A percentile compares a stretch with the other conserved stretches of the same genome.
Conservation (phyloP, 2,113 vertebrate species). For the Tragulus kanchil region DNA sequence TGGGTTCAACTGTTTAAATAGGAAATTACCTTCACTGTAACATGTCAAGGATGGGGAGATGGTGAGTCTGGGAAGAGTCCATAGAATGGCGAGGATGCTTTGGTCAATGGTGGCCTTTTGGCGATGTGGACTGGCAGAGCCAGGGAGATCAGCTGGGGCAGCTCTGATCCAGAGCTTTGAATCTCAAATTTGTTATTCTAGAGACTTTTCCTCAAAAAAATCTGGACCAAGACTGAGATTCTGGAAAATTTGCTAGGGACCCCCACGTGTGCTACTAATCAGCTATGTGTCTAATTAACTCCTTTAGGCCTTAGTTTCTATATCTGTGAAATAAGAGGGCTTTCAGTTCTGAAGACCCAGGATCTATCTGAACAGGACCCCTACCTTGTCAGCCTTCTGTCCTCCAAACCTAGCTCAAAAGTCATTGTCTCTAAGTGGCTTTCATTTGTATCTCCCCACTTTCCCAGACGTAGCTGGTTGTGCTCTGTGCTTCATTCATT, state of each 20-base stretch:
- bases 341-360: background rate
- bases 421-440: background rate
- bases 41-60: background rate
- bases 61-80: background rate
- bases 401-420: background rate
- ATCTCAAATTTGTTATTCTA: background rate
- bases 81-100: background rate
- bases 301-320: background rate
- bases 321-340: background rate
- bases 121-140: background rate
- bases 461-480: background rate
- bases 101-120: background rate
- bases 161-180: background rate
- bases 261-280: background rate
- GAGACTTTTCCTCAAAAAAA: background rate
- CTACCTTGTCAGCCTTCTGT: background rate
- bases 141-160: accelerated
- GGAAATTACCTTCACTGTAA: background rate
- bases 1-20: background rate
- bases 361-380: background rate
- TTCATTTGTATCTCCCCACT: background rate
- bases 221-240: background rate
- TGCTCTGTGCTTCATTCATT: background rate
- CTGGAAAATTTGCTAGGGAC: background rate
- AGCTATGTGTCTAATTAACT: background rate